Conservation (phyloP, 1,140 invertebrate genomes). For the Pentalonia nigronervosa region DNA sequence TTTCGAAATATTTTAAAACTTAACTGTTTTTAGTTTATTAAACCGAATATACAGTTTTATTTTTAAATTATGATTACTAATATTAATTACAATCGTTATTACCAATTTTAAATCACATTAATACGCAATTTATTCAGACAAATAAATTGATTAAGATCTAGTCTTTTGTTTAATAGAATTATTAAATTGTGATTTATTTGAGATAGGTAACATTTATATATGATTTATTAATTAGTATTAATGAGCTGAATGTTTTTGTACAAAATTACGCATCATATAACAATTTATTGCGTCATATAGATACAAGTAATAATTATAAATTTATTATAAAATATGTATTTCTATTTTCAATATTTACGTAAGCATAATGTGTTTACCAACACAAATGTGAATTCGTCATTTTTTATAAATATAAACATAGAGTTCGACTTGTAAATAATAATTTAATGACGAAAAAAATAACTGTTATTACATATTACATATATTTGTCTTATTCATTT, state of each 20-base stretch:
- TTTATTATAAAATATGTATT: background rate
- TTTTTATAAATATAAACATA: background rate
- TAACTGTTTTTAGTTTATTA: no score
- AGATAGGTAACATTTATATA: background rate
- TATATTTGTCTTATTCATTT: background rate
- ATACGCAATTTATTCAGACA: background rate
- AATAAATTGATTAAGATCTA: background rate
- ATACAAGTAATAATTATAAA: background rate
- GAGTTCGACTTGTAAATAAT: background rate
- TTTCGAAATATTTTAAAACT: background rate
- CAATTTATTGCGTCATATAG: background rate
- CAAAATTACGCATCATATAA: background rate
- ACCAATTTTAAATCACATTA: background rate
- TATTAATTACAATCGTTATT: background rate
- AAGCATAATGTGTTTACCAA: background rate
- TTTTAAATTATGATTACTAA: background rate
- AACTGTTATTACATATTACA: background rate
- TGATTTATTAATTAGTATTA: no score
- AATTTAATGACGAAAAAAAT: background rate
- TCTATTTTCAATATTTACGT: background rate
- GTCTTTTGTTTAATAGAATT: background rate
- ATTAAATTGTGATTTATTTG: background rate
- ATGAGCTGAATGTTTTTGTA: background rate
- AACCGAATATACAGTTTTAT: background rate
- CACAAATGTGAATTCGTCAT: background rate